These are phyloP conservation scores for Gymnoscelis rufifasciata DNA, from an alignment of 2,888 invertebrate genomes.

Conservation along the genomic window DNA sequence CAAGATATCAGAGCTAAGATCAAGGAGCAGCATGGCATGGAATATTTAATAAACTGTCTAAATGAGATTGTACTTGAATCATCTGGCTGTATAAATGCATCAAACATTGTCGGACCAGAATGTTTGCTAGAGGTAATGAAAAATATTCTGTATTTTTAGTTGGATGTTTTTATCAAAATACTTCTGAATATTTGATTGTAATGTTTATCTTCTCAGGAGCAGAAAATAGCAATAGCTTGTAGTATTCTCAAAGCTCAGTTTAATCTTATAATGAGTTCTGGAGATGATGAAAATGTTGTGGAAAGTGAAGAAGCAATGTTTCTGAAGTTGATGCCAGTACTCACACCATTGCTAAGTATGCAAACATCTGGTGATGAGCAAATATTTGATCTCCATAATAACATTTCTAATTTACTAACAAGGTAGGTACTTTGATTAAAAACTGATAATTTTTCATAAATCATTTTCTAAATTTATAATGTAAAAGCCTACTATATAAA, in stretches of 20 bases:
- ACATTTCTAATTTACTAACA: slow-evolving; percentile 90
- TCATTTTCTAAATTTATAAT: too few relatives aligned
- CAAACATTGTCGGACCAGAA: slow-evolving; percentile 36
- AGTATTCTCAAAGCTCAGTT: slow-evolving; percentile 89
- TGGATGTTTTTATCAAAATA: too few relatives aligned
- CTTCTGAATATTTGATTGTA: too few relatives aligned
- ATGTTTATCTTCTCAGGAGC: slow-evolving; percentile 74
- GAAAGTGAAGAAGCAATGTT: slow-evolving; percentile 86
- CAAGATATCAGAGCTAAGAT: slow-evolving; percentile 82
- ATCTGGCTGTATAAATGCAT: slow-evolving; percentile 37
- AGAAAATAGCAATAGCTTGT: slow-evolving; percentile 81
- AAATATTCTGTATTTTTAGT: too few relatives aligned
- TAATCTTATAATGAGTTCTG: slow-evolving; percentile 82
- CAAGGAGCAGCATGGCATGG: slow-evolving; percentile 83
- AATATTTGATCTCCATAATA: slow-evolving; percentile 84
- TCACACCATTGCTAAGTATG: slow-evolving; percentile 84
- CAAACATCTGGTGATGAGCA: slow-evolving; percentile 78
- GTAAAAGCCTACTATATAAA: too few relatives aligned
- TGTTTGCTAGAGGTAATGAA: slow-evolving; percentile 52
- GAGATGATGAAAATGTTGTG: slow-evolving; percentile 61
- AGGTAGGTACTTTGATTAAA: slow-evolving; percentile 49
- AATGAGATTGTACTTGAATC: slow-evolving; percentile 80
- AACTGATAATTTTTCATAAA: too few relatives aligned
- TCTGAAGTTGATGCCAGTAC: slow-evolving; percentile 83
- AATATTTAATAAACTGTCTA: slow-evolving; percentile 83